Conservation (phyloP, 2,888 invertebrate species). For the Anoplius nigerrimus region DNA sequence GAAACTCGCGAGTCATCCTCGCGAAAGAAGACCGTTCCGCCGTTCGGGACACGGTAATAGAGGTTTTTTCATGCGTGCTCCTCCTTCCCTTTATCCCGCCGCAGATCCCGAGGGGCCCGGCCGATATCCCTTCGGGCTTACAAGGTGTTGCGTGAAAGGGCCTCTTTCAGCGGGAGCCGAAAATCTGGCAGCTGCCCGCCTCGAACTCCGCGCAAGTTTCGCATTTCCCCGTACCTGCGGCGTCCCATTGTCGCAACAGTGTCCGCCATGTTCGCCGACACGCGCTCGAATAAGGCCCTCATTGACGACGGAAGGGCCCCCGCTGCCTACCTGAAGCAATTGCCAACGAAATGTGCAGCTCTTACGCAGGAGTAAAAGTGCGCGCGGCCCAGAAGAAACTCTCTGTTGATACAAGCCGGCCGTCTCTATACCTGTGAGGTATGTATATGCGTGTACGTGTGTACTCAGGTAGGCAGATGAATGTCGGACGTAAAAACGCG, state of each 20-base stretch:
- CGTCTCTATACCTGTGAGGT: no score
- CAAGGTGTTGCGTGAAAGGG: constrained; percentile 33
- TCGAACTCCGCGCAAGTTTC: background rate
- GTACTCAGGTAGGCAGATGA: constrained; percentile 7
- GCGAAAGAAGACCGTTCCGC: no score
- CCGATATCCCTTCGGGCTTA: constrained; percentile 21
- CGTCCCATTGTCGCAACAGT: background rate
- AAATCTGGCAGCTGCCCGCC: constrained; percentile 22
- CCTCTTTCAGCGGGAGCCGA: constrained; percentile 20
- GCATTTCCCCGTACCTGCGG: background rate
- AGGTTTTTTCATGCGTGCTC: no score
- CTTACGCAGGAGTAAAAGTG: no score
- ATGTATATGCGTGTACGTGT: background rate
- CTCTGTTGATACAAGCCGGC: constrained; percentile 2
- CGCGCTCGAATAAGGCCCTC: no score
- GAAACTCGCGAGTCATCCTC: no score
- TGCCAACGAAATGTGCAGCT: no score
- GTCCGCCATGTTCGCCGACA: background rate
- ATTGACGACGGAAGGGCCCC: no score
- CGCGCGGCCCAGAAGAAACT: constrained; percentile 1
- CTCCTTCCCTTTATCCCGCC: background rate
- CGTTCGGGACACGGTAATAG: no score
- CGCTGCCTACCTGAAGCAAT: no score
- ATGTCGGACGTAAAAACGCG: constrained; percentile 10
- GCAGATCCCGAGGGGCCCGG: background rate